Conservation (phyloP, 2,113 vertebrate genomes). For the Leptosomus discolor region DNA sequence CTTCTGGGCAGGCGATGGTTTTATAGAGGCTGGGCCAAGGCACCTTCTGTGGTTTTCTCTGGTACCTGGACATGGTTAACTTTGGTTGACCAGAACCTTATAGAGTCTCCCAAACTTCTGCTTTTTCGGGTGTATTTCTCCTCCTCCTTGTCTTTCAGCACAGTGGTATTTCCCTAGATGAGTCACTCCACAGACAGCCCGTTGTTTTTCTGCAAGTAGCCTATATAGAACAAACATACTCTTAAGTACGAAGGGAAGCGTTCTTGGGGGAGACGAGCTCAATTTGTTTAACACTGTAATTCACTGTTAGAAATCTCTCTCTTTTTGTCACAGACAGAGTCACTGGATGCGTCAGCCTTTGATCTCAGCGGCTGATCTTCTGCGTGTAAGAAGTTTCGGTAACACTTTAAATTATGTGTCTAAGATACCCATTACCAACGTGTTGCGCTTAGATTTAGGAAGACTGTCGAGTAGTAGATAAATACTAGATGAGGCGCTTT, state of each 20-base stretch:
- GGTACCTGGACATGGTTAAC: neutral
- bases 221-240: conserved; percentile 33
- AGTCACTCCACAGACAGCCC: conserved; percentile 45
- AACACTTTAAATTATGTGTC: conserved; percentile 13
- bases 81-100: neutral
- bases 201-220: conserved; percentile 35
- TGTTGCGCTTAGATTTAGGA: neutral
- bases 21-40: neutral
- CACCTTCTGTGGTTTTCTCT: neutral
- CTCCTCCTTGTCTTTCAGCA: conserved; percentile 27
- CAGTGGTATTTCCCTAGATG: neutral
- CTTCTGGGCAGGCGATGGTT: neutral
- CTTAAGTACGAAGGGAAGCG: neutral
- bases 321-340: conserved; percentile 61
- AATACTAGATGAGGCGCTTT: conserved; percentile 27
- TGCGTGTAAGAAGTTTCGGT: neutral
- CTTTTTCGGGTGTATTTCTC: neutral
- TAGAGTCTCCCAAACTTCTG: neutral
- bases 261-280: conserved; percentile 55
- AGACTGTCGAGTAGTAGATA: conserved; percentile 30
- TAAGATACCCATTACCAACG: neutral
- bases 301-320: conserved; percentile 11
- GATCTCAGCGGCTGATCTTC: conserved; percentile 24
- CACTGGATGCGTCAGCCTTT: conserved; percentile 56
- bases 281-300: conserved; percentile 60